Evolutionary conservation across 1,140 invertebrate species (phyloP).

Genomic region (Pteromalus puparum): DNA sequence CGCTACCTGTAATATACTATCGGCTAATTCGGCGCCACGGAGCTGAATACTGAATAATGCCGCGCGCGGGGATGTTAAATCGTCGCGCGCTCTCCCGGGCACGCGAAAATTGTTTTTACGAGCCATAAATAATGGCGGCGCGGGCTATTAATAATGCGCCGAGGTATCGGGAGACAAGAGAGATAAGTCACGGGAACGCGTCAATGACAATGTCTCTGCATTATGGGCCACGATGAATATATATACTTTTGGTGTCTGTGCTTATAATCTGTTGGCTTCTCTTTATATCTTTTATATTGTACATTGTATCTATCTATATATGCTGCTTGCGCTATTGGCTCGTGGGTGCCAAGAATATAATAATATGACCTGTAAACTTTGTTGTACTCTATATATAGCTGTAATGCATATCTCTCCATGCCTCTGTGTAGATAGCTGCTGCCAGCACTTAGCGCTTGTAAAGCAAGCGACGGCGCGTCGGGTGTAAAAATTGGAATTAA

Average conservation of each 20-base stretch:
- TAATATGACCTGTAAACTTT: not conserved
- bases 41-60: too few relatives aligned
- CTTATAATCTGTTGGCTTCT: constrained; percentile 40
- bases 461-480: not conserved
- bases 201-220: not conserved
- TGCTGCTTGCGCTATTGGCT: not conserved
- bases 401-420: constrained; percentile 8
- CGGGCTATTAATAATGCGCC: constrained; percentile 1
- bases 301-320: not conserved
- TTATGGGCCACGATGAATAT: too few relatives aligned
- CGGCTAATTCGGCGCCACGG: constrained; percentile 1
- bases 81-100: not conserved
- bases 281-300: too few relatives aligned
- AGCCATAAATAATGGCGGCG: constrained; percentile 30
- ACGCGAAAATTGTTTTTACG: constrained; percentile 34
- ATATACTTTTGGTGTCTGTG: constrained; percentile 8
- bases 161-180: not conserved
- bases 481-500: constrained; percentile 33
- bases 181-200: not conserved
- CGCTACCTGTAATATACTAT: not conserved
- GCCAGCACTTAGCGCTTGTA: constrained; percentile 20
- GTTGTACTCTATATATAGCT: constrained; percentile 1
- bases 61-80: constrained; percentile 10
- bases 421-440: not conserved
- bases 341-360: not conserved